Evolutionary conservation across 2,113 vertebrate genomes (phyloP).

Genomic region (Phrynosoma platyrhinos): DNA sequence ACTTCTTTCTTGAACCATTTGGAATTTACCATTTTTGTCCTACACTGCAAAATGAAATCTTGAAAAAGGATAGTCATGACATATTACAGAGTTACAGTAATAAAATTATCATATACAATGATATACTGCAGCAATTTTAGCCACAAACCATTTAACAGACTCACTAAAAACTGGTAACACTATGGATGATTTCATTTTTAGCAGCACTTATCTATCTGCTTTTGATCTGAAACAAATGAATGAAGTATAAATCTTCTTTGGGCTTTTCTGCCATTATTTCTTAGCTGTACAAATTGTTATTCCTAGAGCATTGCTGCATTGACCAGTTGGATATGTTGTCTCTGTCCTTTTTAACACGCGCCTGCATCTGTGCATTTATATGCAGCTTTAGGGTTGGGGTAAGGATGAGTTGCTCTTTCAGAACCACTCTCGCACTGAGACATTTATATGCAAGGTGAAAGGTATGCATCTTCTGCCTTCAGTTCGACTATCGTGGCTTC

Average conservation of each 20-base stretch:
- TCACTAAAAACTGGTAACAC: not conserved
- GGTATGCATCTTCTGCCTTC: too few relatives aligned
- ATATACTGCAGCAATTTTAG: not conserved
- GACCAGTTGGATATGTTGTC: too few relatives aligned
- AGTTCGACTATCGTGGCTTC: too few relatives aligned
- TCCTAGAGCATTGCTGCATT: not conserved
- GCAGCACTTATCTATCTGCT: not conserved
- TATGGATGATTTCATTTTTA: conserved; percentile 6
- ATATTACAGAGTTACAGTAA: not conserved
- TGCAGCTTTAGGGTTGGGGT: too few relatives aligned
- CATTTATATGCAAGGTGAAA: too few relatives aligned
- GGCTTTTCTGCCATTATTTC: not conserved
- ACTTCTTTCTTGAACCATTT: not conserved
- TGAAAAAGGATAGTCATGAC: not conserved
- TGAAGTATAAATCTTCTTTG: not conserved
- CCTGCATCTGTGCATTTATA: too few relatives aligned
- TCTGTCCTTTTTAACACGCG: too few relatives aligned
- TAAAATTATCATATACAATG: not conserved
- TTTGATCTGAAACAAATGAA: conserved; percentile 9
- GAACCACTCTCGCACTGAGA: too few relatives aligned
- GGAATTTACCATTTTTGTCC: not conserved
- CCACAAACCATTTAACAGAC: conserved; percentile 4
- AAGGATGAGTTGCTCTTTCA: too few relatives aligned
- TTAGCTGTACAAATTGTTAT: not conserved
- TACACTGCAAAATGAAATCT: conserved; percentile 9